Evolutionary conservation across 2,113 vertebrate species (phyloP).

Genomic region (Bubalus kerabau): DNA sequence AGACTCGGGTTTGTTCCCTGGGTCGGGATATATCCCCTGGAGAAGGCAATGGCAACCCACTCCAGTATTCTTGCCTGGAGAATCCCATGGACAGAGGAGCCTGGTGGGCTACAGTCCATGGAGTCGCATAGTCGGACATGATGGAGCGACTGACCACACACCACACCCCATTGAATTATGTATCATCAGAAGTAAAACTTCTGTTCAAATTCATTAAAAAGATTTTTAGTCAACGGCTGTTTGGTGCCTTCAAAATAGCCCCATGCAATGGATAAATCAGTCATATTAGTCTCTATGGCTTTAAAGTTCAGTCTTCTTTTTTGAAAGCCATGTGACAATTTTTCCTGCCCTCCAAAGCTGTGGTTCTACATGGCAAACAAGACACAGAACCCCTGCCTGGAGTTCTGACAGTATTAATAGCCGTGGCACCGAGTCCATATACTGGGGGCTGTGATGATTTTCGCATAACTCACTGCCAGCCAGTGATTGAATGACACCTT

Average conservation of each 20-base stretch:
- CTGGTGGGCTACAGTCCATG: neutral
- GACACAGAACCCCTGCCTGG: no score
- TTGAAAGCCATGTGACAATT: neutral
- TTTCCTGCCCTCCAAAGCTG: neutral
- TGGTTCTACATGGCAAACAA: neutral
- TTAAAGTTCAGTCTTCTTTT: neutral
- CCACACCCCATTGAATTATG: neutral
- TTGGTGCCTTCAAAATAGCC: neutral
- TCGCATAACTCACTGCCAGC: neutral
- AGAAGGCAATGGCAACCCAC: neutral
- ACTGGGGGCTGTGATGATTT: neutral
- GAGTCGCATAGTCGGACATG: neutral
- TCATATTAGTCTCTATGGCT: neutral
- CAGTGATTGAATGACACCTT: neutral
- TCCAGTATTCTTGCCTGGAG: neutral
- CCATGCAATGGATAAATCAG: neutral
- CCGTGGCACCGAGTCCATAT: rapidly evolving
- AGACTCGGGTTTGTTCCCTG: neutral
- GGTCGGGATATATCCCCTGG: neutral
- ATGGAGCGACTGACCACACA: neutral
- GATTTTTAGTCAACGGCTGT: neutral
- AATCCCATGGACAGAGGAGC: neutral
- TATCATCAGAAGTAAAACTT: neutral
- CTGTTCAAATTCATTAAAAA: neutral
- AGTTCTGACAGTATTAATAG: neutral